Conservation (phyloP, 2,113 vertebrate genomes). For the Charadrius vociferus region DNA sequence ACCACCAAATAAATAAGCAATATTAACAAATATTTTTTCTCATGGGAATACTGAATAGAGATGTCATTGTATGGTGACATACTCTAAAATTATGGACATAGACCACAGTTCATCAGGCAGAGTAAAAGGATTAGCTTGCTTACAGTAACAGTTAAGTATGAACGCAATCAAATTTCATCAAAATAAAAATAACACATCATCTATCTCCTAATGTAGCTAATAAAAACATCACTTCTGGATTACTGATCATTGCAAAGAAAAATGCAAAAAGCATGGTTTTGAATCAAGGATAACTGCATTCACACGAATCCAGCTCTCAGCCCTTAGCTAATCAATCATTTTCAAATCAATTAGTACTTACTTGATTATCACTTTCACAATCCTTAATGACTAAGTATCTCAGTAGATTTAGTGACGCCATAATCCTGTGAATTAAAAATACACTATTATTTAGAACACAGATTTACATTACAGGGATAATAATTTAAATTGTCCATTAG, state of each 20-base stretch:
- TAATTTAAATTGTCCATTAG: not conserved
- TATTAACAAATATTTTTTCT: not conserved
- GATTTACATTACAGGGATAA: not conserved
- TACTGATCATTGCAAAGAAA: not conserved
- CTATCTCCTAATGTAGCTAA: not conserved
- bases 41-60: not conserved
- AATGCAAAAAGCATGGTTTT: not conserved
- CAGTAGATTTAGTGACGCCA: slow-evolving; percentile 92
- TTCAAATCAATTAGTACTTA: slow-evolving; percentile 70
- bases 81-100: not conserved
- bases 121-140: not conserved
- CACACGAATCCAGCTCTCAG: not conserved
- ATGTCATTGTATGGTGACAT: not conserved
- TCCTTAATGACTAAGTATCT: slow-evolving; percentile 89
- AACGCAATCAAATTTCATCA: not conserved
- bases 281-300: not conserved
- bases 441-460: not conserved
- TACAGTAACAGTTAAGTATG: not conserved
- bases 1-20: not conserved
- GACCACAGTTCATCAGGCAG: not conserved
- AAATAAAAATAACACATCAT: not conserved
- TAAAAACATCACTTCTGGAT: not conserved
- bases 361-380: slow-evolving; percentile 84
- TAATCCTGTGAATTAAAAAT: slow-evolving; percentile 83
- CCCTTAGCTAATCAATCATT: not conserved